Conservation (phyloP, 2,113 vertebrate species). For the Danionella cerebrum region DNA sequence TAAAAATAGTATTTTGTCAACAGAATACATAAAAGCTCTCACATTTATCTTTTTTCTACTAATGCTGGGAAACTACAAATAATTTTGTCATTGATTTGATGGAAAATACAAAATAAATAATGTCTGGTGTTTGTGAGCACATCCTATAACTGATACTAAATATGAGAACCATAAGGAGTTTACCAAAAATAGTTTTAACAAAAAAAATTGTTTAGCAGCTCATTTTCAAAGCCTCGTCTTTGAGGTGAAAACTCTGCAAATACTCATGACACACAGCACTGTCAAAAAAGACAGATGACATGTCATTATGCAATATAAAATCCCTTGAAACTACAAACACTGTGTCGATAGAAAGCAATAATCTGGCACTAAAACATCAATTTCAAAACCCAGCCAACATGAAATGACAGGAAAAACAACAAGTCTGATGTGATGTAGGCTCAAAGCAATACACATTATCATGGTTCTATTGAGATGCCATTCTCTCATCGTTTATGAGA, state of each 20-base stretch:
- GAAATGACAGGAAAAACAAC: not conserved
- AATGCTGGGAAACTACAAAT: too few species aligned
- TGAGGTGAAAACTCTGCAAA: not conserved
- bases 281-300: not conserved
- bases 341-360: not conserved
- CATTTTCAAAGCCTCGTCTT: not conserved
- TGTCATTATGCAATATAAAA: not conserved
- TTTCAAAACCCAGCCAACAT: not conserved
- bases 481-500: too few species aligned
- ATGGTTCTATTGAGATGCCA: not conserved
- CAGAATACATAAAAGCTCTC: too few species aligned
- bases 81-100: too few species aligned
- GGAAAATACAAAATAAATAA: too few species aligned
- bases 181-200: not conserved
- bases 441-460: not conserved
- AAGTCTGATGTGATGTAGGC: not conserved
- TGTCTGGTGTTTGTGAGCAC: too few species aligned
- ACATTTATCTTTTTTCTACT: too few species aligned
- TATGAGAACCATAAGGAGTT: too few species aligned
- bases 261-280: not conserved
- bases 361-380: not conserved
- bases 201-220: not conserved
- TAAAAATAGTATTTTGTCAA: too few species aligned
- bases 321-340: not conserved
- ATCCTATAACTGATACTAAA: too few species aligned